Base-by-base conservation (phyloP, 2,888 invertebrate species). In the Drosophila rellima region DNA sequence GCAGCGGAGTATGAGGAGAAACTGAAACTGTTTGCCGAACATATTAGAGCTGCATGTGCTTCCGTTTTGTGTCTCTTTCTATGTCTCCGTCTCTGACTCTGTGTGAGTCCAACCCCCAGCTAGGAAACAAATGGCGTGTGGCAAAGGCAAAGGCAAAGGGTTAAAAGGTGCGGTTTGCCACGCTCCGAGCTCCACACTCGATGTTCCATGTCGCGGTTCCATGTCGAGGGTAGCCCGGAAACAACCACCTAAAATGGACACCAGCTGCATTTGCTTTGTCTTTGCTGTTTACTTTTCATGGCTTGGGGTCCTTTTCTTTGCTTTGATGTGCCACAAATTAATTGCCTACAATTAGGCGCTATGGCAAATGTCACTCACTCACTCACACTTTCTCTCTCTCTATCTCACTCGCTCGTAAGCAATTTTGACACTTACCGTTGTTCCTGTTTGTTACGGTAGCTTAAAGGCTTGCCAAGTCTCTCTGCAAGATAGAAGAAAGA, bases 241-340 rank as follows among this genome's bases (percentile, higher is more conserved):
- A 72, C 89, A 83, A 83, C 83, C 89, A 84, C 84, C 81, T 50
- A 64, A 77, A 79, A 68, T 65, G 81, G 82, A 87, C 88, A 88
- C 78, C 83, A 89, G 83, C 89, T 83, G 83, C 83, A 89, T 87
- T 86, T 87, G 89, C 72, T 72, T 86, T 82, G 86, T 79, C 68
- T 86, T 68, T 82, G 68, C 56, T 86, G 76, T 79, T 80, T 80
- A 44, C 66, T 78, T 67, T 65, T 40, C 62, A 39, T 67, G 74
- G 69, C 69, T 51, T 47, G 66, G 59, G 26, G 67, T 71, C 44
- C 68, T 70, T 83, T 72, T 75, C 79, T 74, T 78, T 61, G 68
- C 83, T 85, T 86, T 90, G 87, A 88, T 82, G 81, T 90, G 87
- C 87, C 85, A 82, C 82, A 90, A 85, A 91, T 90, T 90, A 90